These are phyloP conservation scores for Penaeus vannamei DNA, from an alignment of 1,140 invertebrate genomes.

Conservation along the genomic window DNA sequence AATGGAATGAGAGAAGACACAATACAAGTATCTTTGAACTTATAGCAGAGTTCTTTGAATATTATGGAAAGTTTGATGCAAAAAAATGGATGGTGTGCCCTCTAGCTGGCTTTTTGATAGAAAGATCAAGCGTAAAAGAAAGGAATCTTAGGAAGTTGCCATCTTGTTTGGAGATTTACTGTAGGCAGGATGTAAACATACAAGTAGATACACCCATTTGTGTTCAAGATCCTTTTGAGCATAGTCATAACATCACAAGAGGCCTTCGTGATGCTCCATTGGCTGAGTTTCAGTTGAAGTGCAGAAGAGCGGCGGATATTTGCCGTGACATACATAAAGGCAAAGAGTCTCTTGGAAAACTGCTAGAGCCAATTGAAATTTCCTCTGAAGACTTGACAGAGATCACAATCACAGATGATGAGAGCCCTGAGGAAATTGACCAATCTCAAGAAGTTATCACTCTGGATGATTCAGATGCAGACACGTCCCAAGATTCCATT, in stretches of 20 bases:
- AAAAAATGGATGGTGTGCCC: constrained; percentile 74
- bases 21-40: constrained; percentile 72
- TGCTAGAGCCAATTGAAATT: constrained; percentile 51
- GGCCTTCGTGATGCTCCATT: constrained; percentile 40
- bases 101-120: constrained; percentile 73
- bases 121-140: constrained; percentile 72
- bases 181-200: constrained; percentile 67
- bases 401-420: background rate
- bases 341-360: constrained; percentile 37
- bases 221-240: constrained; percentile 79
- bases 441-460: constrained; percentile 44
- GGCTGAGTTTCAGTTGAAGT: constrained; percentile 56
- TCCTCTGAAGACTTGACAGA: constrained; percentile 25
- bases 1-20: constrained; percentile 64
- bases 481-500: constrained; percentile 41
- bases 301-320: constrained; percentile 46
- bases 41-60: constrained; percentile 77
- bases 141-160: constrained; percentile 70
- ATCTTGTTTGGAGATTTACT: constrained; percentile 72
- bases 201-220: constrained; percentile 73
- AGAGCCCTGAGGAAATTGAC: background rate
- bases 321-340: constrained; percentile 25
- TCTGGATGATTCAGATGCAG: constrained; percentile 47
- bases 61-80: constrained; percentile 75
- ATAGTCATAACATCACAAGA: constrained; percentile 74